Base-by-base conservation (phyloP, 64 coral and sea anemone genomes). In the Actinia tenebrosa region DNA sequence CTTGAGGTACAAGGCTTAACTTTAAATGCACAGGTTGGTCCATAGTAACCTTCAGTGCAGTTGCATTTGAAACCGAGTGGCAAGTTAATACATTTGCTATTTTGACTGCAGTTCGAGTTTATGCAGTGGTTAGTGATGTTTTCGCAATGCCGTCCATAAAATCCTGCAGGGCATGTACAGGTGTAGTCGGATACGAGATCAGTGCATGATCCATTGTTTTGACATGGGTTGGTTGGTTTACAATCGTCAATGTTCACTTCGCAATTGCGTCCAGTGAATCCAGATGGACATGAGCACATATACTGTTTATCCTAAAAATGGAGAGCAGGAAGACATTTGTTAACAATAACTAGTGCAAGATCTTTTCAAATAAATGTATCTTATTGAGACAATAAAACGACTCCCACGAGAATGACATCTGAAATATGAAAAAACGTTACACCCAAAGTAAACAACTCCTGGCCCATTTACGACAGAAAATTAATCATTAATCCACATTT, bases 231-330 rank as follows among this genome's bases (percentile, higher is more conserved):
- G 0, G 4, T 86, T 10, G 83, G 66, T 10, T 69, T 37, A 72
- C 91, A 93, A 45, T 93, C 91, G 61, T 93, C 72, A 18, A 93
- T 71, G 59, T 93, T 93, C 2, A 89, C 9, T 86, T 93, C 59
- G 64, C 92, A 94, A 9, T 83, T 63, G 1, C 58, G 63, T 13
- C 88, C 92, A 45, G 84, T 87, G 60, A 94, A 94, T 50, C 92
- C 92, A 16, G 3, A 14, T 47, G 60, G 78, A 72, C 92, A 94
- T 20, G 42, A 8, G 47, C 69, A 75, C 11, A 42, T 16, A 2
- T 75, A 75, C 9, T 75, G 1, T 75, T 75, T n/a, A 75, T 75
- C 11, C 69, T 75, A 75, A 75, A 30, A 75, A 75, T 23, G 63
- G n/a, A 50, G 7, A 66, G 16, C n/a, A 23, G 7, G 47, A 1